These are phyloP conservation scores for Cavia porcellus DNA, from an alignment of 2,113 vertebrate species.

Conservation along the genomic window DNA sequence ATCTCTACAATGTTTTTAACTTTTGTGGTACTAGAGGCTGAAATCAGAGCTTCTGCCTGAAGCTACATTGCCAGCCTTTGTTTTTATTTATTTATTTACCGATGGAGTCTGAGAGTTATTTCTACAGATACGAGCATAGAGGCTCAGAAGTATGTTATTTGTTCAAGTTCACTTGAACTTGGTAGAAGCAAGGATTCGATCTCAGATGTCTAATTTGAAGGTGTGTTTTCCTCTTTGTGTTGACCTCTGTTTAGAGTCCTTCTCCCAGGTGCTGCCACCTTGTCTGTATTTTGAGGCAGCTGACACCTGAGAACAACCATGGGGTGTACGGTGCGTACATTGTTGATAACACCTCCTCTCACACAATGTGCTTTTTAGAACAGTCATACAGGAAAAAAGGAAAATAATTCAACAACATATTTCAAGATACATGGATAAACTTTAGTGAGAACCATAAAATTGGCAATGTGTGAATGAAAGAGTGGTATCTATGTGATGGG, in stretches of 20 bases:
- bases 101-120: not conserved
- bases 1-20: not conserved
- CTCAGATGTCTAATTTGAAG: not conserved
- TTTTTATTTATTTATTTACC: too few relatives aligned
- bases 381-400: not conserved
- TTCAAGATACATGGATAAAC: not conserved
- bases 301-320: not conserved
- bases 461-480: not conserved
- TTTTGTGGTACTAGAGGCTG: not conserved
- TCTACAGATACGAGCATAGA: not conserved
- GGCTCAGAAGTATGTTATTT: not conserved
- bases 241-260: not conserved
- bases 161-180: not conserved
- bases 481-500: not conserved
- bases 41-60: not conserved
- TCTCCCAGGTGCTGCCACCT: not conserved
- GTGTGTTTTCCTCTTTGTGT: accelerated
- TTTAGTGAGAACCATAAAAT: not conserved
- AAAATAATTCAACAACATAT: not conserved
- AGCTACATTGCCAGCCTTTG: not conserved
- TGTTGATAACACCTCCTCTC: accelerated
- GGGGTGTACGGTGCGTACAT: accelerated
- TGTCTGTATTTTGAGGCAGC: not conserved
- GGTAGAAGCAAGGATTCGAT: not conserved
- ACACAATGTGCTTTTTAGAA: not conserved